Percentiles rank a stretch among this genome's conserved stretches.
Conservation (phyloP, 2,888 invertebrate species). For the Cactoblastis cactorum region DNA sequence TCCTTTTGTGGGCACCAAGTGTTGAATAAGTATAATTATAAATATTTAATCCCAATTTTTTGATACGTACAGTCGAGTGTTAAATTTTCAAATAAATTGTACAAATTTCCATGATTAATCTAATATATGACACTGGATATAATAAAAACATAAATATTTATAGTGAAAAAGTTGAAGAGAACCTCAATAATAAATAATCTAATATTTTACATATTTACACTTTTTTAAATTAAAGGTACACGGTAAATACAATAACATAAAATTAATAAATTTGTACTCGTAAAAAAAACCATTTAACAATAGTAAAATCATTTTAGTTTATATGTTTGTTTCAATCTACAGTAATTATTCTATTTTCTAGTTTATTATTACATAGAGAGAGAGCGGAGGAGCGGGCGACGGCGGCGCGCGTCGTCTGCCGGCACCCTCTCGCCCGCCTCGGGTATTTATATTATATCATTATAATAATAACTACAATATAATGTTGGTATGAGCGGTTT, state of each 20-base stretch:
- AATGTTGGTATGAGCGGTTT: slow-evolving; percentile 77
- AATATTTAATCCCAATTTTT: too few species aligned
- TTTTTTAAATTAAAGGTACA: slow-evolving; percentile 63
- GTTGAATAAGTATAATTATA: not conserved
- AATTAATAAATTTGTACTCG: slow-evolving; percentile 72
- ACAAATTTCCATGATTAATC: not conserved
- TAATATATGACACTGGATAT: not conserved
- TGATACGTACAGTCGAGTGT: not conserved
- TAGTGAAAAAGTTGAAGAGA: slow-evolving; percentile 40
- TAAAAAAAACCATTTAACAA: slow-evolving; percentile 56
- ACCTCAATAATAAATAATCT: slow-evolving; percentile 74
- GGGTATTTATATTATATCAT: slow-evolving; percentile 58
- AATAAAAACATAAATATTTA: slow-evolving; percentile 22
- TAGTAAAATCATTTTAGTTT: slow-evolving; percentile 54
- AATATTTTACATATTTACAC: slow-evolving; percentile 78
- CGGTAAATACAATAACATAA: slow-evolving; percentile 65
- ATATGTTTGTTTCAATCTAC: slow-evolving; percentile 55
- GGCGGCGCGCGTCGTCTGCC: slow-evolving; percentile 16
- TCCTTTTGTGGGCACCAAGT: slow-evolving; percentile 11
- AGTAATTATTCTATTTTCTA: slow-evolving; percentile 58
- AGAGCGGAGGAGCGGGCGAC: slow-evolving; percentile 37
- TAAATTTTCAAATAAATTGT: not conserved
- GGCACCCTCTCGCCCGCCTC: slow-evolving; percentile 43
- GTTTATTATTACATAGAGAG: slow-evolving; percentile 57
- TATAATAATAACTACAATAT: slow-evolving; percentile 76